A percentile compares a stretch with the other conserved stretches of the same genome.
These are phyloP conservation scores for Clupea harengus DNA, from an alignment of 2,113 vertebrate species.

Conservation along the genomic window DNA sequence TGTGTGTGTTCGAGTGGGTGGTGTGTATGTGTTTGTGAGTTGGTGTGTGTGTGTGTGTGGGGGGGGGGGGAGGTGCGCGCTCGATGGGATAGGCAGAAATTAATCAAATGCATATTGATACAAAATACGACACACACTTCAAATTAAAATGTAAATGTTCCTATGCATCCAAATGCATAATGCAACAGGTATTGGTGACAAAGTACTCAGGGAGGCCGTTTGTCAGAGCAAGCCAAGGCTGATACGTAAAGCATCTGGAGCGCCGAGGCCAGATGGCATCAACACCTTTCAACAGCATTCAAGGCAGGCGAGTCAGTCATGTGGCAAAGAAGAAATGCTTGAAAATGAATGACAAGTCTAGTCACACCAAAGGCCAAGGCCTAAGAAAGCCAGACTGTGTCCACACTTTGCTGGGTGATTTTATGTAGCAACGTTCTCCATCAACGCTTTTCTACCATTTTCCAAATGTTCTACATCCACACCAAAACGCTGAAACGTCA, in stretches of 20 bases:
- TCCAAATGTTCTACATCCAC: too few species aligned
- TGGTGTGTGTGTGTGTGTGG: conserved; percentile 21
- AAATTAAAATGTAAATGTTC: neutral
- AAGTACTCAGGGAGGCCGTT: neutral
- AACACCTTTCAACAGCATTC: neutral
- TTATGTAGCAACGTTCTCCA: too few species aligned
- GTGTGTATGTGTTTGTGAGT: neutral
- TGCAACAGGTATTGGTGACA: neutral
- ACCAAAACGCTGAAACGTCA: too few species aligned
- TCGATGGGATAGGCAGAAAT: neutral
- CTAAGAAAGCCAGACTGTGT: neutral
- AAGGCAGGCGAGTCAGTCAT: neutral
- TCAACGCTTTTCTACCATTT: too few species aligned
- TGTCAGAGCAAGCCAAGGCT: neutral
- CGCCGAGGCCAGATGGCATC: neutral
- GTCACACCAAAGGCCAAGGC: neutral
- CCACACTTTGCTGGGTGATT: too few species aligned
- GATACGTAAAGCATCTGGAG: neutral
- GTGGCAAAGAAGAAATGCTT: neutral
- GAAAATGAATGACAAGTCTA: neutral
- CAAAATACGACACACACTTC: neutral
- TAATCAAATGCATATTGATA: neutral
- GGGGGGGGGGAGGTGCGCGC: neutral
- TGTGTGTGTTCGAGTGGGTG: neutral
- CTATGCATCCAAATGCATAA: neutral